Base-by-base conservation (phyloP, 2,797 vertebrate species). In the Oreortyx pictus region DNA sequence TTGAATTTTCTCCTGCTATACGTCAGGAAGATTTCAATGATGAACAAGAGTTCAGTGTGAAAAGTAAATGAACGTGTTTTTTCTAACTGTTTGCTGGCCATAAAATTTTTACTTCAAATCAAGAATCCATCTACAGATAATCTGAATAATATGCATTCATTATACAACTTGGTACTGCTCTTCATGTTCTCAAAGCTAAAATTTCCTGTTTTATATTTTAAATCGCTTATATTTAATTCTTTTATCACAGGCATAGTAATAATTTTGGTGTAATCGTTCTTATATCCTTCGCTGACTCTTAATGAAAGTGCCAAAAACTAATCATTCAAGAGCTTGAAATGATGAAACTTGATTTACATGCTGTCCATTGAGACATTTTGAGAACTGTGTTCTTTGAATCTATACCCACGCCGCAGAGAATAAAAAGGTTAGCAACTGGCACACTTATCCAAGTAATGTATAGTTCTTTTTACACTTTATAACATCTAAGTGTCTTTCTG, bases 81-180 rank as follows among this genome's bases (percentile, higher is more conserved):
- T 85, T 52, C 83, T 95, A 93, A 96, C 89, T 52, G 95, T 65
- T 82, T 93, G 4, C 64, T 94, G 77, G 65, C 74, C 88, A 93
- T 82, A 77, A 23, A 89, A 72, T 71, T 89, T 96, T 95, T 94
- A 75, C 41, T 91, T 86, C 92, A 11, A 93, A 86, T 71, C 37
- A 82, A 93, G 85, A 88, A 56, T 47, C 65, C 78, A 15, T 90
- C 86, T 89, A 80, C 17, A 17, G 3, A 0, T 47, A 72, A 76
- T 23, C 35, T 67, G 76, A 87, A 74, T 37, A 8, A 67, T 41
- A 56, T 5, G 19, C 18, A 47, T 65, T 91, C 79, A 47, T 49
- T 74, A 57, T n/a, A 37, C 17, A 54, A 80, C 10, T 85, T n/a
- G 70, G 35, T 59, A 88, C 12, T 23, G 74, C 19, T 82, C 73